phyloP scores from a whole-genome alignment of 2,888 invertebrate species.

The Entomobrya multifasciata region DNA sequence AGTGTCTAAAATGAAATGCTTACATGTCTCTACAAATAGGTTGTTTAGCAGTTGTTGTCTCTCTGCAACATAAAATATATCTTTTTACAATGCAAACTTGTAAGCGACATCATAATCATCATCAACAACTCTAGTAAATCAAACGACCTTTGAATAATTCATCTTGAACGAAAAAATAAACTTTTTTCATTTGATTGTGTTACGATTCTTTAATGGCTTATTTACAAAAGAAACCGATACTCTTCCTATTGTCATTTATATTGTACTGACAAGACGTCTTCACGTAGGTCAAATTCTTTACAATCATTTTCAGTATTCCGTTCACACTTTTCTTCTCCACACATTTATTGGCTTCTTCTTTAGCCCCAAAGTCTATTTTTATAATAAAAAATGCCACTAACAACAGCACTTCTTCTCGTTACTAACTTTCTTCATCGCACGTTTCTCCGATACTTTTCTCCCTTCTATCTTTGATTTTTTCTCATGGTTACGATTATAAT shows the following conservation, averaged over 20 bases:
- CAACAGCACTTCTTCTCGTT: no score
- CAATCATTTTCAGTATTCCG: no score
- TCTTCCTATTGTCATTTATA: not conserved
- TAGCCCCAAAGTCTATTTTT: no score
- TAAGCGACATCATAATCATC: not conserved
- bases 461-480: not conserved
- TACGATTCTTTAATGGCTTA: not conserved
- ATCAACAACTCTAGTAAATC: not conserved
- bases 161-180: not conserved
- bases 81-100: no score
- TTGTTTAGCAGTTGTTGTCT: no score
- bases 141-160: slow-evolving; percentile 33
- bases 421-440: no score
- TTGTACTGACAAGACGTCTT: not conserved
- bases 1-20: not conserved
- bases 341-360: no score
- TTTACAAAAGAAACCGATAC: slow-evolving; percentile 13
- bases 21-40: no score
- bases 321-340: no score
- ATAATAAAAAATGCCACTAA: no score
- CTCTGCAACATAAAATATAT: no score
- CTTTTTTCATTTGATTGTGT: not conserved
- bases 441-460: no score
- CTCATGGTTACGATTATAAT: not conserved
- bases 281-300: not conserved